Conservation (phyloP, 2,797 vertebrate species). For the Anguilla obscura region DNA sequence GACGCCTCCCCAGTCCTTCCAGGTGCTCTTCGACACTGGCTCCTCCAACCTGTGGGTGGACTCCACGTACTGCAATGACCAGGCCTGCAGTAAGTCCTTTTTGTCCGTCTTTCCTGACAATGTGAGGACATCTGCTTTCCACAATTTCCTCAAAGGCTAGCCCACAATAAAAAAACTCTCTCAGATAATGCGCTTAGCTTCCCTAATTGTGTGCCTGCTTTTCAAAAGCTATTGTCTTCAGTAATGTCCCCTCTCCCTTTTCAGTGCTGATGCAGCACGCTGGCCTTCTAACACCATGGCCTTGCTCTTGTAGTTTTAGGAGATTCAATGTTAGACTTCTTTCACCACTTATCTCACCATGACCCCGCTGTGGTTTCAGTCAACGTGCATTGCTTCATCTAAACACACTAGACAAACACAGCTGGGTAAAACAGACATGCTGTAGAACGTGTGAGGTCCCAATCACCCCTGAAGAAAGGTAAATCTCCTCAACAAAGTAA, state of each 20-base stretch:
- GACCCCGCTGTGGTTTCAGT: too few species aligned
- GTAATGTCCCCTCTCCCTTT: not conserved
- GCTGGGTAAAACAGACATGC: not conserved
- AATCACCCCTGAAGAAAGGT: not conserved
- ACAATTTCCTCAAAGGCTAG: too few species aligned
- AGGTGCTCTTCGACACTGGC: conserved; percentile 66
- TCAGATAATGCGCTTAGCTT: not conserved
- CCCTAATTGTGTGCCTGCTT: not conserved
- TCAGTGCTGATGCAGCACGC: not conserved
- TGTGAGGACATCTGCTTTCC: not conserved
- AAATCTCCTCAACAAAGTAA: not conserved
- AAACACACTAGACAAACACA: not conserved
- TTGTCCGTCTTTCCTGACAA: not conserved
- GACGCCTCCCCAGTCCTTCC: conserved; percentile 62
- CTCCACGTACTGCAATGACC: conserved; percentile 69
- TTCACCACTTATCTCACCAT: not conserved
- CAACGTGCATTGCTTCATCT: not conserved
- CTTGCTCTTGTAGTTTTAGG: not conserved
- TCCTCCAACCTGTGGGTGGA: conserved; percentile 67
- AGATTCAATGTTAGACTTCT: not conserved
- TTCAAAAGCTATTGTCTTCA: not conserved
- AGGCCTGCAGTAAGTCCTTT: conserved; percentile 73
- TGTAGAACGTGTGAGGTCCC: not conserved
- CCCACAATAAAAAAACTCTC: not conserved
- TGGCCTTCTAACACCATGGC: not conserved